Base-by-base conservation (phyloP, 2,113 vertebrate species). In the Gavia stellata region DNA sequence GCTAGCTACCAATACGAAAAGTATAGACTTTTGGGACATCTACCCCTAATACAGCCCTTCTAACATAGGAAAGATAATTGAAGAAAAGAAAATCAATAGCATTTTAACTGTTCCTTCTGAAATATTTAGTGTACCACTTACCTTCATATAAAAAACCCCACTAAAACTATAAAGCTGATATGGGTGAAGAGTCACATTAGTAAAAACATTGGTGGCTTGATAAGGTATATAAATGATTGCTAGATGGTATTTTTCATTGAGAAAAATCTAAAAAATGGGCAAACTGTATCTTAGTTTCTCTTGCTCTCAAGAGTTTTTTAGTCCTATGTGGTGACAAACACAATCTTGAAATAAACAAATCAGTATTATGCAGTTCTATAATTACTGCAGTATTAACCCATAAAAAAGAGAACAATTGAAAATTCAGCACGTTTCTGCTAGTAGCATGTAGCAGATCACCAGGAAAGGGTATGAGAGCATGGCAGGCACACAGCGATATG, bases 1-100 rank as follows among this genome's bases (percentile, higher is more conserved):
- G 26, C 33, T 50, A 55, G 33, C 19, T 38, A 55, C 17, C 21
- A 50, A 59, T 6, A 61, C 12, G 25, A 42, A 50, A 70, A 52
- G 1, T 9, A 21, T 1, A 66, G 34, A 24, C 2, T 56, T 49
- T 12, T 2, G 10, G 9, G 14, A 2, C 28, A 33, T 3, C 12
- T 44, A 42, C 6, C 18, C 36, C 20, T 61, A 23, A 52, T 10
- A 55, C 5, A 25, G 31, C 25, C n/a, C 21, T 79, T 71, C 28
- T 62, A 63, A 70, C 3, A 14, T 2, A 66, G 14, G 21, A 81
- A 71, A 67, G 3, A 16, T 17, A 70, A 52, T 1, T 25, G 19
- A 59, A 49, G n/a, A 36, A 61, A 81, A 91, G 5, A 67, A 47
- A 63, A 61, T 38, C 11, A 52, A 38, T 12, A 58, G 10, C 3